Evolutionary conservation across 1,140 invertebrate genomes (phyloP).

Genomic region (Muscidifurax raptorellus): DNA sequence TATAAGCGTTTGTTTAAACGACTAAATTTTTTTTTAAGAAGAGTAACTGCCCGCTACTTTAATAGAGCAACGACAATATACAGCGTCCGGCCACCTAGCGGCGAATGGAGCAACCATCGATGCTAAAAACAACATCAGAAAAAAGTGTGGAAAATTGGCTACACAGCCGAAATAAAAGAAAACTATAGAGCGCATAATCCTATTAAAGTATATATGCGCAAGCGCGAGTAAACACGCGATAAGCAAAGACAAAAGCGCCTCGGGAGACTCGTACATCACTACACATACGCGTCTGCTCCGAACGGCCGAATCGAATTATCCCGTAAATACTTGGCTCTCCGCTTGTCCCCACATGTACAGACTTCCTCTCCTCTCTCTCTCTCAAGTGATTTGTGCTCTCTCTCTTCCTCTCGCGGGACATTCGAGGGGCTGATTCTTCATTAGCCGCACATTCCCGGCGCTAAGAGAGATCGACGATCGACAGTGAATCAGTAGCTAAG

Average conservation of each 20-base stretch:
- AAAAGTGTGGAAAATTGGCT: no score
- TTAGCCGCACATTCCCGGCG: neutral
- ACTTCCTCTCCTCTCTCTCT: neutral
- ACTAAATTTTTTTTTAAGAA: no score
- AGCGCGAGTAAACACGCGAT: neutral
- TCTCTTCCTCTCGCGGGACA: neutral
- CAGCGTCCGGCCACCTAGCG: no score
- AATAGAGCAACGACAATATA: no score
- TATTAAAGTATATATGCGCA: neutral
- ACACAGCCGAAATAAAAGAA: neutral
- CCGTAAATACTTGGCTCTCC: neutral
- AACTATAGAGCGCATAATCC: neutral
- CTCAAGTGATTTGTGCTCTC: neutral
- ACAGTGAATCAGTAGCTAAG: conserved; percentile 12
- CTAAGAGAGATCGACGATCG: conserved; percentile 1
- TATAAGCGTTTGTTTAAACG: no score
- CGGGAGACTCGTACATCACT: conserved; percentile 21
- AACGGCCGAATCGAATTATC: conserved; percentile 27
- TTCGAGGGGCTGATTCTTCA: conserved; percentile 49
- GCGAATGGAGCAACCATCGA: no score
- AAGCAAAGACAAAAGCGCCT: neutral
- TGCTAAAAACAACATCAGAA: no score
- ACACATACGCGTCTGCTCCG: neutral
- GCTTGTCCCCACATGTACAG: conserved; percentile 39
- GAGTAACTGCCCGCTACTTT: no score